A percentile compares a stretch with the other conserved stretches of the same genome.
Conservation (phyloP, 2,888 invertebrate species). For the Drosophila vallismaia region DNA sequence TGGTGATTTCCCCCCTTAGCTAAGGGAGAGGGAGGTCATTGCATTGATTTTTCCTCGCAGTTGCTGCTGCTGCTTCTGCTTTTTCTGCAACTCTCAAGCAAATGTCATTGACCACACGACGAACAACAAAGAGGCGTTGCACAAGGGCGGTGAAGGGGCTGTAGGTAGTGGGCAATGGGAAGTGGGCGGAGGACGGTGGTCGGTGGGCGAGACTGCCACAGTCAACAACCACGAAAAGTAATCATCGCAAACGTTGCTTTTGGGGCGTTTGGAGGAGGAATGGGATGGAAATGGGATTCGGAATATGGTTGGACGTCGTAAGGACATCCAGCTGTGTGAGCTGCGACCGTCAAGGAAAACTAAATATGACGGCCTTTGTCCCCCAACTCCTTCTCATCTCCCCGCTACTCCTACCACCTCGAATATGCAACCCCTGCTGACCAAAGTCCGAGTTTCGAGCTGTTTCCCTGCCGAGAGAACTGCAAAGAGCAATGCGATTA, state of each 20-base stretch:
- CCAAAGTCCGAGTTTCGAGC: constrained; percentile 19
- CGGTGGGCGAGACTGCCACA: constrained; percentile 27
- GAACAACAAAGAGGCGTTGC: constrained; percentile 74
- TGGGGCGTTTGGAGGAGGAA: constrained; percentile 23
- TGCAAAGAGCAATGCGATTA: constrained; percentile 68
- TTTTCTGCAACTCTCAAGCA: constrained; percentile 37
- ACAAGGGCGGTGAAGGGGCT: background rate
- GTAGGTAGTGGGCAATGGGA: too few relatives aligned
- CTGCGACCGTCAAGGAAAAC: constrained; percentile 46
- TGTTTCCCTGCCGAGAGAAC: constrained; percentile 39
- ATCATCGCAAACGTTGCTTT: constrained; percentile 70
- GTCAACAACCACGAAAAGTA: constrained; percentile 74
- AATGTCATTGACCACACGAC: constrained; percentile 73
- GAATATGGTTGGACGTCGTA: constrained; percentile 1
- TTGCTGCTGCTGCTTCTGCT: constrained; percentile 38
- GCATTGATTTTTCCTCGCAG: constrained; percentile 61
- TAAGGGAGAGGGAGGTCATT: constrained; percentile 1
- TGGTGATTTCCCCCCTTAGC: background rate
- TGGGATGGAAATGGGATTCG: constrained; percentile 6
- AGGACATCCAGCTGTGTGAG: constrained; percentile 49
- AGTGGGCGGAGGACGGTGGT: background rate
- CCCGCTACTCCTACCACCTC: background rate
- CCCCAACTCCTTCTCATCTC: too few relatives aligned
- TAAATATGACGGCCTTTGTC: constrained; percentile 48
- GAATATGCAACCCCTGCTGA: constrained; percentile 2